phyloP scores from a whole-genome alignment of 2,113 vertebrate species.

The Bubo bubo region DNA sequence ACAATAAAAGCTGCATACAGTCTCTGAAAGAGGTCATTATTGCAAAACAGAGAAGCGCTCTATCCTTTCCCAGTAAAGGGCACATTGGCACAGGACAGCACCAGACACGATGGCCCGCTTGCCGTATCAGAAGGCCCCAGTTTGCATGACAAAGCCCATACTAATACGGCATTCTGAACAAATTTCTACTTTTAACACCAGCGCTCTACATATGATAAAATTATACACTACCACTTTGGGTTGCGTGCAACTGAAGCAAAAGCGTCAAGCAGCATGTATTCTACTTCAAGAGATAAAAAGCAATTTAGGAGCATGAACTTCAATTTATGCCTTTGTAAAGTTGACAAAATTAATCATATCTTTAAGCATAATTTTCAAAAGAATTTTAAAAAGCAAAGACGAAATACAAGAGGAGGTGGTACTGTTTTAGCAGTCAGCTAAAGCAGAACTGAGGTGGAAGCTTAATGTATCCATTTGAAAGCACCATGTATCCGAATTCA shows the following conservation, averaged over 20 bases:
- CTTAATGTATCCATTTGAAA: neutral
- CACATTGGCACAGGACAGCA: neutral
- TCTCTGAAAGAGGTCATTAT: neutral
- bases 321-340: neutral
- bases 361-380: neutral
- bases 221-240: neutral
- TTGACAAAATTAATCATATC: neutral
- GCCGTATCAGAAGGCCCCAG: neutral
- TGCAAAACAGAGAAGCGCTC: neutral
- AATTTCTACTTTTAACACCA: neutral
- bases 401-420: neutral
- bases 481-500: neutral
- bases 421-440: neutral
- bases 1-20: neutral
- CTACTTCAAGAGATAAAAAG: neutral
- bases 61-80: neutral
- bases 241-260: neutral
- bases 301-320: neutral
- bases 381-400: neutral
- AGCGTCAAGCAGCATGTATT: neutral
- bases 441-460: neutral
- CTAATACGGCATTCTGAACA: neutral
- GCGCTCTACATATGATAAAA: neutral
- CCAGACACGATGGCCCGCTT: neutral
- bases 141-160: neutral